Base-by-base conservation (phyloP, 2,888 invertebrate species). In the Spisula solida region DNA sequence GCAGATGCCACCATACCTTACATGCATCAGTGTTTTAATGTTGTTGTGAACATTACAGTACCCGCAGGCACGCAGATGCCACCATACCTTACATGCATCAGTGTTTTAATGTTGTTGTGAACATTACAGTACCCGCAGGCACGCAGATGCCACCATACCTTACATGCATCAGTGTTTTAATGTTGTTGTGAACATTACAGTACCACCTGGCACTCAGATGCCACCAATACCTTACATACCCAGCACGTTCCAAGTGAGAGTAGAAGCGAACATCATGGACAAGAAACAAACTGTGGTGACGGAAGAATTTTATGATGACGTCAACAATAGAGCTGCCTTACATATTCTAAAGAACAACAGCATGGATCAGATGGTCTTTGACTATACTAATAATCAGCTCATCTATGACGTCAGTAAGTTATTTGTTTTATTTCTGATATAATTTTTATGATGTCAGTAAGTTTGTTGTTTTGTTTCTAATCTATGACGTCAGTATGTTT, bases 221-320 rank as follows among this genome's bases (percentile, higher is more conserved):
- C 94, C 94, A 1, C 88, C 90, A 10, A 82, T 94, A 31, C 94
- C 94, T 0, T 51, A 66, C 8, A 81, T 94, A 2, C 93, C 94
- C 1, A 31, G 31, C 31, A 82, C 89, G 14, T 94, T 93, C 88
- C 92, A 93, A 82, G 90, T 92, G 10, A 85, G 92, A 14, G 89
- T 94, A 1, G 94, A 94, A 85, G 93, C 92, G 0, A 94, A 93
- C 78, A 88, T 94, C 18, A 75, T 92, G 0, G 93, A 93, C 55
- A 86, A 88, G 56, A 55, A 87, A 0, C 75, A 79, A 25, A 92
- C 92, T 0, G 90, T 93, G 12, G 85, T 91, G 0, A 92, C 92
- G 0, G 91, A 91, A 41, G 94, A 94, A 81, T 94, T 94, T 81
- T 93, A 92, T 75, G 94, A 93, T 86, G 82, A 87, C 25, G 34